These are phyloP conservation scores for Philonicus albiceps DNA, from an alignment of 2,888 invertebrate species.

Conservation along the genomic window DNA sequence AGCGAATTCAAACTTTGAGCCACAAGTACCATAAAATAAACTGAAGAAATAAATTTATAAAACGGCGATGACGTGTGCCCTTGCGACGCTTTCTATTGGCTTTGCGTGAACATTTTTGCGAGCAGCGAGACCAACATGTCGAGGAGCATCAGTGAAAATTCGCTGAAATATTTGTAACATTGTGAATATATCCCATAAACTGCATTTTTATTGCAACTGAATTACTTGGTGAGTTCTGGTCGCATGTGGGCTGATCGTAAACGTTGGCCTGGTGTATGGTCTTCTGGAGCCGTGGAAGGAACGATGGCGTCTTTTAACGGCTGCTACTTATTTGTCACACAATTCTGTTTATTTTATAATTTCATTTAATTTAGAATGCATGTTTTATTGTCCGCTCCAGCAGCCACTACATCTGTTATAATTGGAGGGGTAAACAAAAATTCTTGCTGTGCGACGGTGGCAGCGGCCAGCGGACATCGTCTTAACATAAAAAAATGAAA, in stretches of 20 bases:
- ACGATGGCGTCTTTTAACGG: neutral
- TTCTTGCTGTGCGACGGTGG: neutral
- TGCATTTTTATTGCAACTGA: conserved; percentile 22
- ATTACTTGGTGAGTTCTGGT: neutral
- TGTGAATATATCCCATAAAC: neutral
- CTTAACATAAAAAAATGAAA: neutral
- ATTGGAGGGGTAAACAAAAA: neutral
- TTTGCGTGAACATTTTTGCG: neutral
- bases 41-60: neutral
- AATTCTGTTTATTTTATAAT: conserved; percentile 8
- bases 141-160: neutral
- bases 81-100: neutral
- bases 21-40: neutral
- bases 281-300: neutral
- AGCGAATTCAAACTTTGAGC: neutral
- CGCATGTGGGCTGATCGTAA: conserved; percentile 12
- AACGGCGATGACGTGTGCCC: conserved; percentile 1
- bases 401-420: neutral
- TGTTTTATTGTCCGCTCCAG: conserved; percentile 1
- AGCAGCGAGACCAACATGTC: neutral
- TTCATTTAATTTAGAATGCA: conserved; percentile 15
- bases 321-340: conserved; percentile 19
- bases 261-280: neutral
- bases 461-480: neutral
- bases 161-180: neutral